Base-by-base conservation (phyloP, 2,888 invertebrate species). In the Thymelicus lineola region DNA sequence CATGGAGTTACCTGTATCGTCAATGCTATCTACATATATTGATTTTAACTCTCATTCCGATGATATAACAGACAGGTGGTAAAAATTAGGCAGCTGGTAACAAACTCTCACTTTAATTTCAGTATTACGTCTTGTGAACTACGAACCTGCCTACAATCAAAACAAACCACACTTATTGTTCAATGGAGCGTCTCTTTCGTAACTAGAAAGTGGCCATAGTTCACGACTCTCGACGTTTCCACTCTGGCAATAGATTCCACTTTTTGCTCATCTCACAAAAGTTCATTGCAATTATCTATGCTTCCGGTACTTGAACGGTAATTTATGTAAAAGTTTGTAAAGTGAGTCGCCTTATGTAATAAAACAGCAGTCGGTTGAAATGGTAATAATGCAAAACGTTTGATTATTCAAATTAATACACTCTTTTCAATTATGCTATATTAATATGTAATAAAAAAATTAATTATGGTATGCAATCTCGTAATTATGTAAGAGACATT, bases 161-260 rank as follows among this genome's bases (percentile, higher is more conserved):
- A 82, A 82, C 79, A 83, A 78, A 82, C 85, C 84, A 86, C 82
- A 78, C 83, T 48, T 48, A 58, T 69, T 81, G 86, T 86, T 88
- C 86, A 85, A 82, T 88, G 85, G 85, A 87, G 85, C 86, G 83
- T 78, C 78, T 87, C 85, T 91, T 88, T 90, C 86, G 89, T 87
- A 90, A 90, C 84, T 87, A 90, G 91, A 91, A 91, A 91, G 91
- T 85, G 77, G 75, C 73, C 75, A 77, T 81, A 82, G 79, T 79
- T 81, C 76, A 80, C 79, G 80, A 80, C 80, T 81, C 68, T 71
- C 69, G 60, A 59, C 72, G 58, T 67, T 68, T 70, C 70, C 66
- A 65, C 50, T 57, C 53, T 28, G 28, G 35, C 59, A 68, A 63
- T 70, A 70, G 65, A 75, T 74, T 75, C 72, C 69, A 68, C 73